Percentiles rank a stretch among this genome's conserved stretches.
These are phyloP conservation scores for Drosophila miranda DNA, from an alignment of 1,140 invertebrate genomes.

Conservation along the genomic window DNA sequence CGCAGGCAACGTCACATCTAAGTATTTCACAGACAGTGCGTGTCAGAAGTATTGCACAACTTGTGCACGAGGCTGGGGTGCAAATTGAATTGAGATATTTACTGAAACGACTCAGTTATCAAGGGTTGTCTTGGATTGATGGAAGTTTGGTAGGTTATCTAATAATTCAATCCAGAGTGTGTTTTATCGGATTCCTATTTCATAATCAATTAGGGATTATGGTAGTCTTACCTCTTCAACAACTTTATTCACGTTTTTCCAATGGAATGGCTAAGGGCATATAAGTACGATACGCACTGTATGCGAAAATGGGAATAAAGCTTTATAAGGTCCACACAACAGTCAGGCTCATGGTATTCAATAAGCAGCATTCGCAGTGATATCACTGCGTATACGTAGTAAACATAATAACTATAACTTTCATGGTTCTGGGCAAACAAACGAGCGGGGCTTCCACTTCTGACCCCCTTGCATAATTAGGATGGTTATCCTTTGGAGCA, in stretches of 20 bases:
- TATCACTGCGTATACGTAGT: slow-evolving; percentile 69
- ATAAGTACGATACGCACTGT: slow-evolving; percentile 27
- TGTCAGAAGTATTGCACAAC: neutral
- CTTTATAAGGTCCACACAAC: slow-evolving; percentile 20
- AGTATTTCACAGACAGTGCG: slow-evolving; percentile 17
- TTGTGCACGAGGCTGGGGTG: too few relatives aligned
- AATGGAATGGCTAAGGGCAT: neutral
- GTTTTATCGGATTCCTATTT: too few relatives aligned
- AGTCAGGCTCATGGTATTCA: slow-evolving; percentile 62
- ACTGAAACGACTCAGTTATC: too few relatives aligned
- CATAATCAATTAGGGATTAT: too few relatives aligned
- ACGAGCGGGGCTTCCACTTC: neutral
- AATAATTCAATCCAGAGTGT: too few relatives aligned
- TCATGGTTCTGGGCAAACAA: slow-evolving; percentile 26
- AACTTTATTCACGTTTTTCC: neutral
- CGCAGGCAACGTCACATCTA: slow-evolving; percentile 1
- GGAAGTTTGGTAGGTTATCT: too few relatives aligned
- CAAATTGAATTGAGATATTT: too few relatives aligned
- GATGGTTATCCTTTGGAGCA: slow-evolving; percentile 26
- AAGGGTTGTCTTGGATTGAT: too few relatives aligned
- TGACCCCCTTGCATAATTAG: slow-evolving; percentile 55
- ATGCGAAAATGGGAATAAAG: slow-evolving; percentile 42
- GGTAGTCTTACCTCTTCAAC: too few relatives aligned
- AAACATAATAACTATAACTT: slow-evolving; percentile 62
- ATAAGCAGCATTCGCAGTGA: slow-evolving; percentile 57